Percentiles rank a stretch among this genome's conserved stretches.
phyloP scores from a whole-genome alignment of 2,797 vertebrate genomes.

The Sebastes reedi region DNA sequence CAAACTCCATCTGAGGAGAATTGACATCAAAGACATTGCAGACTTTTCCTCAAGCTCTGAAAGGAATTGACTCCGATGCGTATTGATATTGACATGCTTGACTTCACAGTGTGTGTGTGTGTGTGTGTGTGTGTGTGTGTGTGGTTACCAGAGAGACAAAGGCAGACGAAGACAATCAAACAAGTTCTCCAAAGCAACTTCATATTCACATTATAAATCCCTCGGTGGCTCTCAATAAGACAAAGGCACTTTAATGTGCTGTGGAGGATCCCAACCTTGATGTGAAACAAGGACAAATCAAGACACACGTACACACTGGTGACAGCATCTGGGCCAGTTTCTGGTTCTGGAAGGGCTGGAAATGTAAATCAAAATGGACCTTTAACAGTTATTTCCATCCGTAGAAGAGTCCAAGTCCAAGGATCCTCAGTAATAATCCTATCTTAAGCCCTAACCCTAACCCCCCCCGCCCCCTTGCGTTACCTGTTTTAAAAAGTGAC shows the following conservation, averaged over 20 bases:
- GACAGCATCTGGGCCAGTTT: constrained; percentile 48
- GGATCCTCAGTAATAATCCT: constrained; percentile 7
- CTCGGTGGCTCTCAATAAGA: constrained; percentile 18
- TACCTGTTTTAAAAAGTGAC: constrained; percentile 26
- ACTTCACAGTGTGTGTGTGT: constrained; percentile 19
- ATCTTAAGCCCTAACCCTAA: background rate
- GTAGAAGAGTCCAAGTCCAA: background rate
- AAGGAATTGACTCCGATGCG: constrained; percentile 41
- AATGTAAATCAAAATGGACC: constrained; percentile 44
- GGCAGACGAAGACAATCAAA: constrained; percentile 49
- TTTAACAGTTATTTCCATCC: constrained; percentile 8
- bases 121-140: no score
- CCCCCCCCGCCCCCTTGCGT: background rate
- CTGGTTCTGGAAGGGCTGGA: constrained; percentile 2
- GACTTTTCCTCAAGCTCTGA: constrained; percentile 47
- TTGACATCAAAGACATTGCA: constrained; percentile 58
- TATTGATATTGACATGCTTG: constrained; percentile 51
- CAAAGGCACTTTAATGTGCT: constrained; percentile 35
- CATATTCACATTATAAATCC: constrained; percentile 49
- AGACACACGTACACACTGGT: constrained; percentile 40
- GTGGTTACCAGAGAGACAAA: constrained; percentile 39
- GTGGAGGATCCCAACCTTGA: constrained; percentile 19
- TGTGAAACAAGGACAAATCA: constrained; percentile 64
- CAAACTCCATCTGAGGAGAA: constrained; percentile 66
- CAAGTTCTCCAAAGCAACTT: constrained; percentile 35